Conservation (phyloP, 2,888 invertebrate species). For the Phrixothrix hirtus region DNA sequence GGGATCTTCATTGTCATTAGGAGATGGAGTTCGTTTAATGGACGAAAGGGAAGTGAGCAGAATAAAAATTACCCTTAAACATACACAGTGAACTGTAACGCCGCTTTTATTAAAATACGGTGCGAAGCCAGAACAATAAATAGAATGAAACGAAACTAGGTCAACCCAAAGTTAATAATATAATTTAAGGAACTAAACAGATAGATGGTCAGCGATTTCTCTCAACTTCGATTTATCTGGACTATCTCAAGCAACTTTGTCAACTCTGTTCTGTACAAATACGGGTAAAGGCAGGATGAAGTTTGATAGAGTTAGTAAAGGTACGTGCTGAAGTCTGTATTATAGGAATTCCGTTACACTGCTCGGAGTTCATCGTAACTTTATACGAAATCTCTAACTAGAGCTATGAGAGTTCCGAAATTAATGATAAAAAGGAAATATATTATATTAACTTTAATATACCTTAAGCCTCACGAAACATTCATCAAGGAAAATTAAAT, state of each 20-base stretch:
- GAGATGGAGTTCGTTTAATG: constrained; percentile 17
- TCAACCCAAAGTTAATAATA: constrained; percentile 1
- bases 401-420: constrained; percentile 5
- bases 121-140: background rate
- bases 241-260: constrained; percentile 19
- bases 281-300: constrained; percentile 8
- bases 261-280: constrained; percentile 22
- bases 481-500: too few species aligned
- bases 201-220: background rate
- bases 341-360: constrained; percentile 16
- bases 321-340: constrained; percentile 24
- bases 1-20: constrained; percentile 17
- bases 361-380: constrained; percentile 12
- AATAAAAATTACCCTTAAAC: constrained; percentile 20
- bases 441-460: too few species aligned
- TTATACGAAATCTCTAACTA: constrained; percentile 10
- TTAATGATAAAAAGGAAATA: constrained; percentile 11
- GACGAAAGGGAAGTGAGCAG: constrained; percentile 12
- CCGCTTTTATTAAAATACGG: constrained; percentile 11
- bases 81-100: background rate
- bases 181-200: constrained; percentile 1
- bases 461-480: too few species aligned
- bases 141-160: constrained; percentile 1
- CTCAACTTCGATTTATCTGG: constrained; percentile 18
- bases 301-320: constrained; percentile 26